Conservation (phyloP, 2,113 vertebrate species). For the Pomatorhinus ruficollis region DNA sequence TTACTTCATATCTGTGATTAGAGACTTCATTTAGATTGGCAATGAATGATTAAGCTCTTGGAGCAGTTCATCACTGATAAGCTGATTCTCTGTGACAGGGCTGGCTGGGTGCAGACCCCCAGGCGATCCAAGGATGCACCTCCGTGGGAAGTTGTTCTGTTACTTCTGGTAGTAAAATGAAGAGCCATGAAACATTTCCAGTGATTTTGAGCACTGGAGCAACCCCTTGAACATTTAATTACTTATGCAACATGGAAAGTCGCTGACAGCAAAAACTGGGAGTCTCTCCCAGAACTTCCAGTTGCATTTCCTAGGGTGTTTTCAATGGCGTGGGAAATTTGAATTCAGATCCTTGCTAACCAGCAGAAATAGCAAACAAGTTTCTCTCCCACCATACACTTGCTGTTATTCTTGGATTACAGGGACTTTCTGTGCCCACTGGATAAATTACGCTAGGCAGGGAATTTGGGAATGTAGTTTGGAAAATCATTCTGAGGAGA, state of each 20-base stretch:
- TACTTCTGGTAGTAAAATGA: background rate
- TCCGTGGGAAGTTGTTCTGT: background rate
- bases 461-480: background rate
- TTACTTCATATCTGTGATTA: background rate
- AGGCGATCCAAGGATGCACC: background rate
- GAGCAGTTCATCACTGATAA: background rate
- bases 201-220: background rate
- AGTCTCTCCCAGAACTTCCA: background rate
- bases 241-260: background rate
- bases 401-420: background rate
- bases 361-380: background rate
- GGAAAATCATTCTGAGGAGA: background rate
- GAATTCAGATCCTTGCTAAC: background rate
- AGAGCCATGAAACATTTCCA: too few relatives aligned
- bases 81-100: fast-evolving
- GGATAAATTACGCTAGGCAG: background rate
- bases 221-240: background rate
- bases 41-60: too few relatives aligned
- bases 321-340: background rate
- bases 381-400: background rate
- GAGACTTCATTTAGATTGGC: background rate
- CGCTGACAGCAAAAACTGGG: background rate
- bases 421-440: background rate
- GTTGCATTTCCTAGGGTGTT: background rate
- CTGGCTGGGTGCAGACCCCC: background rate